Conservation (phyloP, 2,888 invertebrate genomes). For the Drymonia ruficornis region DNA sequence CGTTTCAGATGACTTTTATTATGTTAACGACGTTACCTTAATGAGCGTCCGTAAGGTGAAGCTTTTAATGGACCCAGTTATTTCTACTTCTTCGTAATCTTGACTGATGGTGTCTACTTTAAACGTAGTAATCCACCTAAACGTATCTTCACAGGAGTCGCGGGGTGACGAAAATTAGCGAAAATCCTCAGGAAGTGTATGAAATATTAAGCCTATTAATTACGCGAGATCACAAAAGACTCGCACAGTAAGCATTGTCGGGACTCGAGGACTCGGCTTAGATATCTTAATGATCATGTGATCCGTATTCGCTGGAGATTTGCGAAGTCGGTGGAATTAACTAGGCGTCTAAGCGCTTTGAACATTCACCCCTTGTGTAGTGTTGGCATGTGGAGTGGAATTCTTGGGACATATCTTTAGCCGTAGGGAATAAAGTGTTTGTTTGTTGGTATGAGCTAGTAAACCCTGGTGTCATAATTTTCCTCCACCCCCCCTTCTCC, state of each 20-base stretch:
- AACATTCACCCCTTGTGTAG: constrained; percentile 8
- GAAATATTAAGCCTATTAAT: constrained; percentile 77
- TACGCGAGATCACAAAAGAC: constrained; percentile 69
- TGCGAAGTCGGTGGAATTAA: constrained; percentile 50
- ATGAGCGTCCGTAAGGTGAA: constrained; percentile 49
- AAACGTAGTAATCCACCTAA: constrained; percentile 54
- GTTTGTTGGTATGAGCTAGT: too few relatives aligned
- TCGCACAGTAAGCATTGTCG: constrained; percentile 54
- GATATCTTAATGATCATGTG: constrained; percentile 70
- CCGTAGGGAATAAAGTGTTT: too few relatives aligned
- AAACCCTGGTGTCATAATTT: too few relatives aligned
- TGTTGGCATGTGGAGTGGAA: constrained; percentile 11
- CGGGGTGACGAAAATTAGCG: constrained; percentile 58
- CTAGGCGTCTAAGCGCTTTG: constrained; percentile 16
- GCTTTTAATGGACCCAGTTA: constrained; percentile 53
- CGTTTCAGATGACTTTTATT: constrained; percentile 48
- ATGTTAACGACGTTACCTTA: constrained; percentile 55
- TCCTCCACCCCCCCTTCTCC: too few relatives aligned
- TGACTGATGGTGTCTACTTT: constrained; percentile 53
- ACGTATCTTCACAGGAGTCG: constrained; percentile 28
- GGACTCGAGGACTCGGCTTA: constrained; percentile 46
- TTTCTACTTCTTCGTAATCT: constrained; percentile 57
- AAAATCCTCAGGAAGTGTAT: constrained; percentile 66
- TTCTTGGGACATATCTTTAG: not conserved
- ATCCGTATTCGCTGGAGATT: constrained; percentile 61